phyloP scores from a whole-genome alignment of 2,888 invertebrate species.

The Tiphia femorata region DNA sequence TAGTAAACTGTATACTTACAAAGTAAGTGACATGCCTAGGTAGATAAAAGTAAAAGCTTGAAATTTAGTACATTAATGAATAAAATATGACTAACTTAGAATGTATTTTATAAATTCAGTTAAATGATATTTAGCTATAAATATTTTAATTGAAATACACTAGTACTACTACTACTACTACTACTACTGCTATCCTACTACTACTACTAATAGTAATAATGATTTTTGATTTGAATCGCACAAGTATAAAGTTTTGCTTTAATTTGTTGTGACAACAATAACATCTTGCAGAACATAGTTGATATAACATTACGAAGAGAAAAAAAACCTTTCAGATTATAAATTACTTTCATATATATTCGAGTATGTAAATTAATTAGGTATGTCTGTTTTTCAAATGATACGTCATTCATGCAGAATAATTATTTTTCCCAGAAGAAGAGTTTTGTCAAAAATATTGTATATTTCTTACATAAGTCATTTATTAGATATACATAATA shows the following conservation, averaged over 20 bases:
- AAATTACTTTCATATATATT: neutral
- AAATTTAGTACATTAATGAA: neutral
- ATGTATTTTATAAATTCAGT: neutral
- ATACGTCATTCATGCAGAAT: too few relatives aligned
- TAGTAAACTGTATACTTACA: too few relatives aligned
- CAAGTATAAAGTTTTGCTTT: too few relatives aligned
- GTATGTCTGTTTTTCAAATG: neutral
- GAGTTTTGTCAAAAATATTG: constrained; percentile 12
- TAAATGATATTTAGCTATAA: neutral
- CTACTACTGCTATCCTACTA: too few relatives aligned
- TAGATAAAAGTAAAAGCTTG: too few relatives aligned
- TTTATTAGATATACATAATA: constrained; percentile 62
- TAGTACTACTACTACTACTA: too few relatives aligned
- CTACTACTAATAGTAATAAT: too few relatives aligned
- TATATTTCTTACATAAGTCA: constrained; percentile 36
- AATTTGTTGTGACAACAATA: too few relatives aligned
- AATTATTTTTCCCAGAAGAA: constrained; percentile 12
- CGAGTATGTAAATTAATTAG: neutral
- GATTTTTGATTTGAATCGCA: too few relatives aligned
- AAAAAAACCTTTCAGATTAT: neutral
- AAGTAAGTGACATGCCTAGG: too few relatives aligned
- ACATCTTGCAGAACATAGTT: too few relatives aligned
- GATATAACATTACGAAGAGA: too few relatives aligned
- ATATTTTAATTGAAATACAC: neutral
- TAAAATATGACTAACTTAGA: neutral